A percentile compares a stretch with the other conserved stretches of the same genome.
phyloP scores from a whole-genome alignment of 2,797 vertebrate species.

The Cynopterus sphinx region DNA sequence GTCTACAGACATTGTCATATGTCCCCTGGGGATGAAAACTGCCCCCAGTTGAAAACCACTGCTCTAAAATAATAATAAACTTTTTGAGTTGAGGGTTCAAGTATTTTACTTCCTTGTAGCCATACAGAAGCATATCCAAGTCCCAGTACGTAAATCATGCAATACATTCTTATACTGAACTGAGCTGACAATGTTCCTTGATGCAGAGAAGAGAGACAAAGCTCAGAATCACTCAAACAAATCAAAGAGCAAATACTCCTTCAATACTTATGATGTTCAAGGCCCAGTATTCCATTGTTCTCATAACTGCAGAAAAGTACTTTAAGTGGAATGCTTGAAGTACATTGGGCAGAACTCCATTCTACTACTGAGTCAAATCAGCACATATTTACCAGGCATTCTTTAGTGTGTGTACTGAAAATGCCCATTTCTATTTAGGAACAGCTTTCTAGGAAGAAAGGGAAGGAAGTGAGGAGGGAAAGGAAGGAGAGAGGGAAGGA shows the following conservation, averaged over 20 bases:
- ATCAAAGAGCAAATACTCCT: not conserved
- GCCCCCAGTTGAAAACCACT: not conserved
- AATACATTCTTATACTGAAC: not conserved
- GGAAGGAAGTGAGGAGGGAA: too few species aligned
- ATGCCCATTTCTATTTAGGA: not conserved
- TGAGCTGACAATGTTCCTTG: constrained; percentile 33
- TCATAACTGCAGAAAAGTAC: constrained; percentile 19
- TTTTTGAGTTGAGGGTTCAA: not conserved
- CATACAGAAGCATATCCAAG: not conserved
- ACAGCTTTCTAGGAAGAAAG: not conserved
- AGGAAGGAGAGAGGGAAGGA: not conserved
- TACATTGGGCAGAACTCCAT: not conserved
- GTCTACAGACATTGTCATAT: not conserved
- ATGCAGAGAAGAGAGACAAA: not conserved
- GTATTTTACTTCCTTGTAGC: not conserved
- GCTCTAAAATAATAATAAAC: constrained; percentile 4
- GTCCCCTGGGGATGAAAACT: not conserved
- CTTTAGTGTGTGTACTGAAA: not conserved
- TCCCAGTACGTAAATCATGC: not conserved
- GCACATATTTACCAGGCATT: constrained; percentile 8
- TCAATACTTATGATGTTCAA: constrained; percentile 7
- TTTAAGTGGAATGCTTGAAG: not conserved
- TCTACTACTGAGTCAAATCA: not conserved
- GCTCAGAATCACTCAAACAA: not conserved
- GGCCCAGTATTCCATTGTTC: not conserved